Base-by-base conservation (phyloP, 2,113 vertebrate species). In the Zosterops hypoxanthus region DNA sequence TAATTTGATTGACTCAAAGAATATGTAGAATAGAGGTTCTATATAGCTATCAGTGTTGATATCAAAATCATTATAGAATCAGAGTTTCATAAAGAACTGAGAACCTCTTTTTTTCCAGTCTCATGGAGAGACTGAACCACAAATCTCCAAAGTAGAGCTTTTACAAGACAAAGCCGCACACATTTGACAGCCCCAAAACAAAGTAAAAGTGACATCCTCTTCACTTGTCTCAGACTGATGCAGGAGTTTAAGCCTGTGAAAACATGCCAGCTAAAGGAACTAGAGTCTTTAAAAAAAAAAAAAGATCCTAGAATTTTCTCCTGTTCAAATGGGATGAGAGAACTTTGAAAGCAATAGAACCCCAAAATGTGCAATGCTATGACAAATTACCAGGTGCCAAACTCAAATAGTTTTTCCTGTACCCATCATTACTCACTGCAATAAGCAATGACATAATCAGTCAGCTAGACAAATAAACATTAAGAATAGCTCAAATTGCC, bases 381-480 rank as follows among this genome's bases (percentile, higher is more conserved):
- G 34, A 75, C 20, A 84, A 83, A 73, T 49, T 90, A 26, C 39
- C 44, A 18, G 33, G 6, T 2, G 5, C 18, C 56, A 66, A 29
- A 34, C 33, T 78, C 34, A 82, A 63, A n/a, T 25, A 64, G 25
- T 50, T 94, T 81, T 91, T 61, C 24, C 28, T 1, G 0, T 49
- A 69, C 36, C 31, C 8, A 14, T 82, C 70, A 34, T 82, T 85
- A 80, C 20, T 90, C 42, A 57, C 25, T 72, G 36, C 25, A 82
- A 49, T 63, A 34, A 69, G 14, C 42, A 86, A 68, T 0, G 4
- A 66, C 36, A 47, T 65, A 87, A 92, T 82, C 55, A 56, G 78
- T 91, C 83, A 93, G 42, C 22, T 70, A 76, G 49, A 76, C 57
- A 92, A 68, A 92, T 63, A 82, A 96, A 90, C 12, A 77, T 34